phyloP scores from a whole-genome alignment of 2,113 vertebrate species.

The Cyrtonyx montezumae region DNA sequence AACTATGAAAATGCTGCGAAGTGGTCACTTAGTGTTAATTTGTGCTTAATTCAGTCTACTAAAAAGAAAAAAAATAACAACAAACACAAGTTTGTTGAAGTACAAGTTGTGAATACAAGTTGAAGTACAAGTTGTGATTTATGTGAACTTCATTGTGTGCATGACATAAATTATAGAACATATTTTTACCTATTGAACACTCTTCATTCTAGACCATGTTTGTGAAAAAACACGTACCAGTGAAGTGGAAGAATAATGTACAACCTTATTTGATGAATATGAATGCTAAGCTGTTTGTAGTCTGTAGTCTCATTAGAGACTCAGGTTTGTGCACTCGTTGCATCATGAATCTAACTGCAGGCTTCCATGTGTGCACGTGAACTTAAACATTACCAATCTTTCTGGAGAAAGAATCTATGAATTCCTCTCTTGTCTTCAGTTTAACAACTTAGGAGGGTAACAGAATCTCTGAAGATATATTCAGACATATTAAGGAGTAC shows the following conservation, averaged over 20 bases:
- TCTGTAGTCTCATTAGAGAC: background rate
- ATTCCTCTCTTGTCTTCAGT: accelerated
- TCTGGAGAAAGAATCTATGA: background rate
- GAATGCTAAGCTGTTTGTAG: background rate
- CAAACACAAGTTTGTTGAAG: too few species aligned
- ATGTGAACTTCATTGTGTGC: background rate
- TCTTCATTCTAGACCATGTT: background rate
- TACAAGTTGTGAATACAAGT: background rate
- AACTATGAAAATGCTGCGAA: background rate
- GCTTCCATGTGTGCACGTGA: accelerated
- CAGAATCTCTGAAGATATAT: background rate
- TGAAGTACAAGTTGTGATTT: background rate
- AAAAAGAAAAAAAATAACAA: background rate
- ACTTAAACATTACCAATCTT: background rate
- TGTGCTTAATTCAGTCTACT: background rate
- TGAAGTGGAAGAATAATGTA: background rate
- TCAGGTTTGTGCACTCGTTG: background rate
- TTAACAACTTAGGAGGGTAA: background rate
- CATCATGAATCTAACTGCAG: background rate
- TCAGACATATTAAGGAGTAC: accelerated
- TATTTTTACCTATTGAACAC: background rate
- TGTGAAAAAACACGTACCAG: background rate
- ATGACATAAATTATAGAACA: background rate
- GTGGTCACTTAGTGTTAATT: background rate
- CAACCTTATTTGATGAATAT: background rate